These are phyloP conservation scores for Balearica regulorum DNA, from an alignment of 2,797 vertebrate species.

Conservation along the genomic window DNA sequence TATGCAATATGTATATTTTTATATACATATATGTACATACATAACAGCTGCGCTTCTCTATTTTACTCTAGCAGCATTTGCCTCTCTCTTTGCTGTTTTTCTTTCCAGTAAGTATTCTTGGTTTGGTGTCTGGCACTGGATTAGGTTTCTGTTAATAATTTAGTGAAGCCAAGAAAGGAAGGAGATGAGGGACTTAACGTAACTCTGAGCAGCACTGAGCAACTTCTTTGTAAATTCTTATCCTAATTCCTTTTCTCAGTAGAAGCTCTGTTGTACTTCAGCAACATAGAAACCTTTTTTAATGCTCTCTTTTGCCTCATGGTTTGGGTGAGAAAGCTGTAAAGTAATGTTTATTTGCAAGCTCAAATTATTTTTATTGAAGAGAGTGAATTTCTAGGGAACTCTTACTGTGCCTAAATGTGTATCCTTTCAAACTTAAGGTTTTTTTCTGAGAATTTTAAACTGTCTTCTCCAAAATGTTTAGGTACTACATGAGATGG, in stretches of 20 bases:
- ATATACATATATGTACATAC: rapidly evolving
- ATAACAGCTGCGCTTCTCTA: background rate
- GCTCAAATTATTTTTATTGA: background rate
- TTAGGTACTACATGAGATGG: background rate
- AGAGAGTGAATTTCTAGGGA: background rate
- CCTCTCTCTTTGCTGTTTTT: background rate
- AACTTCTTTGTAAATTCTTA: background rate
- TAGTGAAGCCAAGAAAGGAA: background rate
- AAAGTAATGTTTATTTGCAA: background rate
- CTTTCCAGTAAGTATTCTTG: background rate
- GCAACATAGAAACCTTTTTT: background rate
- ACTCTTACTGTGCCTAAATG: background rate
- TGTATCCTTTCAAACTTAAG: background rate
- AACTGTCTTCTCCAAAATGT: background rate
- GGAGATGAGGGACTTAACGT: background rate
- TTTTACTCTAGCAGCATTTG: background rate
- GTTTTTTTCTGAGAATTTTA: background rate
- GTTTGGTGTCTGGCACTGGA: background rate
- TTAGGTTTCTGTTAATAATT: slow-evolving; percentile 2
- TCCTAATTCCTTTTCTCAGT: background rate
- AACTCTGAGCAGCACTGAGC: background rate
- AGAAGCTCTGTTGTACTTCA: background rate
- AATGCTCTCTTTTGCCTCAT: background rate
- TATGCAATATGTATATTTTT: background rate
- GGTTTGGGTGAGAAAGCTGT: background rate